phyloP scores from a whole-genome alignment of 2,113 vertebrate species.

The Pedionomus torquatus region DNA sequence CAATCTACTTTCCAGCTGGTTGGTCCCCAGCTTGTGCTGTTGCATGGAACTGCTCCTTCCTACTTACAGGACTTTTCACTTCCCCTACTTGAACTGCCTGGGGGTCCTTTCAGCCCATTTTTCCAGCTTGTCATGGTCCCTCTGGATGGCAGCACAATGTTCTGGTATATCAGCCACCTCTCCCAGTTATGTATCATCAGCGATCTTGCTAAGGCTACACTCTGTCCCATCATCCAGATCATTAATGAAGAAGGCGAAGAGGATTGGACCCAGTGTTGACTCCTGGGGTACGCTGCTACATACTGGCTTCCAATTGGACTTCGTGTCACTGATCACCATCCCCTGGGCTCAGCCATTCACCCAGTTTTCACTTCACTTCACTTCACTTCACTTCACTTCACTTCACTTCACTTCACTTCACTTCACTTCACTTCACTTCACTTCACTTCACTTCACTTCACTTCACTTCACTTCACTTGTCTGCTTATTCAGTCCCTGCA shows the following conservation, averaged over 20 bases:
- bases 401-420: background rate
- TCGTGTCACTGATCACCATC: background rate
- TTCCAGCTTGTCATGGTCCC: background rate
- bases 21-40: too few species aligned
- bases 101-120: background rate
- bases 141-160: background rate
- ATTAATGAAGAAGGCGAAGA: background rate
- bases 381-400: background rate
- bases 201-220: background rate
- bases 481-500: background rate
- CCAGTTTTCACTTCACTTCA: background rate
- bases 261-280: background rate
- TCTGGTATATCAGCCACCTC: accelerated
- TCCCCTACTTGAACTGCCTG: background rate
- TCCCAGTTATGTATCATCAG: background rate
- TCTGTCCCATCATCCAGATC: too few species aligned
- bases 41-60: background rate
- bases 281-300: background rate
- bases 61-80: background rate
- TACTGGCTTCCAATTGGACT: background rate
- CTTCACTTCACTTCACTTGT: background rate
- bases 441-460: background rate
- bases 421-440: background rate
- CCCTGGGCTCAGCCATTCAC: background rate
- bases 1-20: background rate